Base-by-base conservation (phyloP, 2,888 invertebrate genomes). In the Acanthacorydalis orientalis region DNA sequence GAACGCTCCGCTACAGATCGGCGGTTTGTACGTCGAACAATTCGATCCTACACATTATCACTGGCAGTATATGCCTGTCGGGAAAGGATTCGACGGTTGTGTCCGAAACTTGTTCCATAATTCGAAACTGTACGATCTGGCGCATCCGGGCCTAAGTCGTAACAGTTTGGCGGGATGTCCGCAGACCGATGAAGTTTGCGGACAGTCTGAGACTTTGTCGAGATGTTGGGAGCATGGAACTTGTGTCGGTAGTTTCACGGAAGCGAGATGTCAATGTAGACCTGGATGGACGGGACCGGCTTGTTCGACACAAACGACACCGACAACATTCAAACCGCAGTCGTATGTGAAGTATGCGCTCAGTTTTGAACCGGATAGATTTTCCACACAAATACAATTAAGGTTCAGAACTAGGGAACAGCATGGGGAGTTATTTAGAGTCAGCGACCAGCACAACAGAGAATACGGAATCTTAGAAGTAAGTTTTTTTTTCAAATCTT, bases 311-410 rank as follows among this genome's bases (percentile, higher is more conserved):
- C 80, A 83, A 45, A 92, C 91, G 0, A 83, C 84, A 43, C 89
- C 91, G 0, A 88, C 91, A 1, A 92, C 92, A 51, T 93, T 96
- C 65, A 83, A 89, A 60, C 82, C 85, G 1, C 88, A 91, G 64
- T 92, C 92, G 54, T 96, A 93, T 64, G 91, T 96, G n/a, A 92
- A 93, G 63, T 96, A 95, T 63, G 91, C 92, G 2, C 69, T 96
- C 33, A 90, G 90, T 56, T 93, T 92, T 62, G 91, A 92, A 61
- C 92, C 92, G 0, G 89, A 92, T 59, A 75, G 87, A 55, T 93
- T 89, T 60, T 85, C 86, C 46, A 93, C 91, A 1, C 89, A 93
- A 66, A 78, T 97, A 52, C 92, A 96, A 64, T 69, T 97, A 47
- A 73, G 91, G 55, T 96, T 98, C 70, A 77, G 97, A 53, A 95